These are phyloP conservation scores for Steromphala cineraria DNA, from an alignment of 2,888 invertebrate species.

Conservation along the genomic window DNA sequence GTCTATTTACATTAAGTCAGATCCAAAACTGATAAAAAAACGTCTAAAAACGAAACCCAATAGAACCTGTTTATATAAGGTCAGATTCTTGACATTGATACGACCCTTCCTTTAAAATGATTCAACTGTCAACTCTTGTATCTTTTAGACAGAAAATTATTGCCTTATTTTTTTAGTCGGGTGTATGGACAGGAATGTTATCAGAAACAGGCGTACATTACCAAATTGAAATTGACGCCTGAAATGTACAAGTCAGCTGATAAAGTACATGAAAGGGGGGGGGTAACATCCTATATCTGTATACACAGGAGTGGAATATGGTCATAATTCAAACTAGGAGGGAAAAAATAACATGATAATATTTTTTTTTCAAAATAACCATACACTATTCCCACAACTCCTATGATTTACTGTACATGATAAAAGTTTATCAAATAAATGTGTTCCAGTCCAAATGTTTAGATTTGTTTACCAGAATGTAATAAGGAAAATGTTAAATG, in stretches of 20 bases:
- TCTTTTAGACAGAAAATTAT: too few species aligned
- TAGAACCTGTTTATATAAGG: too few species aligned
- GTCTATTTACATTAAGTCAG: background rate
- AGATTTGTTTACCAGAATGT: background rate
- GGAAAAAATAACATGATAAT: background rate
- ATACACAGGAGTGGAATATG: background rate
- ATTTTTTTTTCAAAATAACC: background rate
- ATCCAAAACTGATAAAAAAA: background rate
- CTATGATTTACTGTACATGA: background rate
- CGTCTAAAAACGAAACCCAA: too few species aligned
- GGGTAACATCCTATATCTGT: background rate
- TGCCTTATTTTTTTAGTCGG: too few species aligned
- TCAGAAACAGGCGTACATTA: conserved; percentile 1
- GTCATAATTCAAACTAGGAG: background rate
- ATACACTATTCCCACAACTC: background rate
- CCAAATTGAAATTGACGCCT: background rate
- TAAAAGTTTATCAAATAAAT: background rate
- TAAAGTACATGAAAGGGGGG: background rate
- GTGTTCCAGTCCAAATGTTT: background rate
- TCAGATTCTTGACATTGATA: too few species aligned
- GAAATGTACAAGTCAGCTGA: background rate
- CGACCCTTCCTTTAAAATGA: too few species aligned
- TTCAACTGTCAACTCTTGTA: too few species aligned
- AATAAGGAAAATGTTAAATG: too few species aligned
- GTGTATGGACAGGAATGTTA: background rate